Base-by-base conservation (phyloP, 30 jellyfish, hydroid and myxozoan genomes). In the Aurelia sp. region DNA sequence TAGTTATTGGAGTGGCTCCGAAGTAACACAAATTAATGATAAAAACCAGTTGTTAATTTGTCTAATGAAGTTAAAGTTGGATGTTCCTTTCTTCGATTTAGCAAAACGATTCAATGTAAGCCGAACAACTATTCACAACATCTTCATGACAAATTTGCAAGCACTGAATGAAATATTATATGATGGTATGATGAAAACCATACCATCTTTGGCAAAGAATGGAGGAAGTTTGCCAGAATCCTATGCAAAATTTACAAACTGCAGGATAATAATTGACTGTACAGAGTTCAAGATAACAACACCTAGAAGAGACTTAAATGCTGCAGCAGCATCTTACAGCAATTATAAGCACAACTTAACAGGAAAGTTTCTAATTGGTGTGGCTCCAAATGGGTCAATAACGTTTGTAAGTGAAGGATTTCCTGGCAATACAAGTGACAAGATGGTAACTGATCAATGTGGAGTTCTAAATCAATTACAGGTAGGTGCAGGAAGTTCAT, bases 211-310 rank as follows among this genome's bases (percentile, higher is more conserved):
- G 57, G 12, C 51, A 48, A 55, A 74, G 30, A 59, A 18, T 57
- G n/a, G 11, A 12, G 53, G 86, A 4, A 74, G 86, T 8, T 13
- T 74, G 48, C 86, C 86, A 19, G 86, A 47, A 1, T 47, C 86
- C 3, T 51, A 48, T 74, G 75, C 76, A 47, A 30, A 74, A 1
- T 74, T 74, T 57, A 1, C 86, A 55, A 74, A 41, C 52, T 74
- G 74, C 53, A 74, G 86, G 52, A 9, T 50, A 2, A 51, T 74
- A 21, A 74, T 74, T 74, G 86, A 74, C 76, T 74, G 86, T 66
- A 74, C 74, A 0, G 51, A 74, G 48, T 74, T 47, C 74, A 55
- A 27, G 12, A 74, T 74, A 5, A 50, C 52, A 4, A 59, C 76
- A 2, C 86, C 86, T 22, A 47, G 75, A 31, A 11, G 20, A 51